Percentiles rank a stretch among this genome's conserved stretches.
phyloP scores from a whole-genome alignment of 1,140 invertebrate species.

The Thaumetopoea pityocampa region DNA sequence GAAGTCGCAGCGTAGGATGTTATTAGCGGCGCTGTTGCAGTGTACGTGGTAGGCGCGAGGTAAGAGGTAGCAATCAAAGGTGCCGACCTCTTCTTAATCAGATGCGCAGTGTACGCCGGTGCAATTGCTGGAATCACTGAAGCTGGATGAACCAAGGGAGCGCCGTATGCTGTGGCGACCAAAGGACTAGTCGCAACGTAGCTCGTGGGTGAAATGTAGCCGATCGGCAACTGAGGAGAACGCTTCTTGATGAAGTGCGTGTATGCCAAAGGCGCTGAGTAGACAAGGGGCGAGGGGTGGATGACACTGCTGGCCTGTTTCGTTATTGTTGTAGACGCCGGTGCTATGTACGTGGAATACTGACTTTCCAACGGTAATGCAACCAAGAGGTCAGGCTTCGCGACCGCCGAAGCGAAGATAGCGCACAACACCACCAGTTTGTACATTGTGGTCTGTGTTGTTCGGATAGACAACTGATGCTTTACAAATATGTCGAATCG shows the following conservation, averaged over 20 bases:
- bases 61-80: constrained; percentile 21
- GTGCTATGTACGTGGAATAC: constrained; percentile 51
- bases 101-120: constrained; percentile 29
- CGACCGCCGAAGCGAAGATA: constrained; percentile 68
- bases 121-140: constrained; percentile 37
- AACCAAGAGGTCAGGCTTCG: constrained; percentile 39
- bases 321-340: constrained; percentile 50
- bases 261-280: constrained; percentile 32
- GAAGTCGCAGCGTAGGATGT: constrained; percentile 30
- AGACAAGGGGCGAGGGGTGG: constrained; percentile 49
- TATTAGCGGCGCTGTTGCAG: constrained; percentile 26
- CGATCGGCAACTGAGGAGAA: constrained; percentile 25
- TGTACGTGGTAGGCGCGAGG: constrained; percentile 28
- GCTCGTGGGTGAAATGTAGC: constrained; percentile 19
- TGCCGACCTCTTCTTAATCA: constrained; percentile 34
- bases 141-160: constrained; percentile 31
- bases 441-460: constrained; percentile 75
- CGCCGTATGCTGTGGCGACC: constrained; percentile 30
- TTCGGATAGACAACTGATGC: constrained; percentile 57
- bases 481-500: constrained; percentile 30
- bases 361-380: constrained; percentile 35
- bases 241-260: constrained; percentile 58
- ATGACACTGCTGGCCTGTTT: constrained; percentile 60
- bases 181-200: constrained; percentile 7
- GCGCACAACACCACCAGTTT: constrained; percentile 78